Base-by-base conservation (phyloP, 2,797 vertebrate species). In the Rhinichthys osculus region DNA sequence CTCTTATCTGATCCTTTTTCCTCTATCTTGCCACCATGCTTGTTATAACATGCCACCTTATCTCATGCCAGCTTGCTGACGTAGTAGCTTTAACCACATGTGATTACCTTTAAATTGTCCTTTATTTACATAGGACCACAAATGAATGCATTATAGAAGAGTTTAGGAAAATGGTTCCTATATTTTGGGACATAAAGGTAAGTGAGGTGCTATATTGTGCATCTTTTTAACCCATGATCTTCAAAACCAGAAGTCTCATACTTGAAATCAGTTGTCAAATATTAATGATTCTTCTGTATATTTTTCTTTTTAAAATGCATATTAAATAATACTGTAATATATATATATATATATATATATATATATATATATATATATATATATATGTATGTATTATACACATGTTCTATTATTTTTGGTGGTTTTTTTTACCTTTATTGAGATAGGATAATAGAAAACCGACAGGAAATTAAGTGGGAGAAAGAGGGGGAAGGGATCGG, bases 21-120 rank as follows among this genome's bases (percentile, higher is more conserved):
- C 38, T 77, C 35, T 27, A 57, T 73, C 19, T 27, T 73, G 50
- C 38, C 13, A 0, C 42, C 44, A 54, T 62, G 81, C 74, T 66
- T 76, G 77, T 80, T 67, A 14, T 64, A 66, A 84, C 86, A 35
- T 74, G 85, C 33, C 11, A 50, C 23, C n/a, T 83, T 64, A 21
- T 83, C 40, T 50, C 13, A 62, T 19, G 35, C 57, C 64, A 59
- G 38, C 30, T 38, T 47, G 47, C 44, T 80, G 76, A 74, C 11
- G 19, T 23, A 72, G 21, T 69, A 66, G 52, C 71, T 50, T 74
- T 5, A 38, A 72, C 23, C 16, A 16, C 21, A 38, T 38, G 21
- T 38, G 17, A 79, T 66, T 44, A 33, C 17, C 9, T 8, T 21
- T 23, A 11, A 47, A 17, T 66, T 44, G 40, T 50, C 57, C 19